These are phyloP conservation scores for Trichonephila clavipes DNA, from an alignment of 1,140 invertebrate species.

Conservation along the genomic window DNA sequence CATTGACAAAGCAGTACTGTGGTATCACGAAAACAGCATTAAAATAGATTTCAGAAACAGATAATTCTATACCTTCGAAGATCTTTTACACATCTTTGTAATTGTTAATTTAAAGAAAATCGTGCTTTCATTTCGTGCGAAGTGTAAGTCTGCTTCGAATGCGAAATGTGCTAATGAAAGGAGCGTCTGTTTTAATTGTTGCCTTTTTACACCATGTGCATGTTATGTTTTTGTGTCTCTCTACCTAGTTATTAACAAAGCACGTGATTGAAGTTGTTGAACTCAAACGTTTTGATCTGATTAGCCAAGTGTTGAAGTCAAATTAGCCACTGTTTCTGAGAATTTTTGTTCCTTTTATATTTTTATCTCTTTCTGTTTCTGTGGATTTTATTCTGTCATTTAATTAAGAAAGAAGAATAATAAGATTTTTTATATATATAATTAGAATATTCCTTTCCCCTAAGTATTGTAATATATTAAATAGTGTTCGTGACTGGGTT, in stretches of 20 bases:
- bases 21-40: background rate
- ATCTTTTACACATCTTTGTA: background rate
- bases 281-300: background rate
- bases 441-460: background rate
- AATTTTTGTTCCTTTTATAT: background rate
- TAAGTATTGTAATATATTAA: background rate
- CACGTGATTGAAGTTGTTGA: background rate
- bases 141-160: conserved; percentile 13
- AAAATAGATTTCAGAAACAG: background rate
- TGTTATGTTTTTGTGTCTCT: conserved; percentile 2
- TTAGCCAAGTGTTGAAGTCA: background rate
- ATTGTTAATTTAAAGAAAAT: background rate
- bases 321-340: background rate
- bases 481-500: too few species aligned
- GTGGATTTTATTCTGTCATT: background rate
- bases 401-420: background rate
- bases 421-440: background rate
- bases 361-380: too few species aligned
- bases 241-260: background rate
- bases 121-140: background rate
- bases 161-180: conserved; percentile 8
- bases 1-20: conserved; percentile 23
- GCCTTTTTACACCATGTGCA: background rate
- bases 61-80: background rate
- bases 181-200: conserved; percentile 36